A percentile compares a stretch with the other conserved stretches of the same genome.
phyloP scores from a whole-genome alignment of 92 coral and sea anemone genomes.

The Parazoanthus darwini region DNA sequence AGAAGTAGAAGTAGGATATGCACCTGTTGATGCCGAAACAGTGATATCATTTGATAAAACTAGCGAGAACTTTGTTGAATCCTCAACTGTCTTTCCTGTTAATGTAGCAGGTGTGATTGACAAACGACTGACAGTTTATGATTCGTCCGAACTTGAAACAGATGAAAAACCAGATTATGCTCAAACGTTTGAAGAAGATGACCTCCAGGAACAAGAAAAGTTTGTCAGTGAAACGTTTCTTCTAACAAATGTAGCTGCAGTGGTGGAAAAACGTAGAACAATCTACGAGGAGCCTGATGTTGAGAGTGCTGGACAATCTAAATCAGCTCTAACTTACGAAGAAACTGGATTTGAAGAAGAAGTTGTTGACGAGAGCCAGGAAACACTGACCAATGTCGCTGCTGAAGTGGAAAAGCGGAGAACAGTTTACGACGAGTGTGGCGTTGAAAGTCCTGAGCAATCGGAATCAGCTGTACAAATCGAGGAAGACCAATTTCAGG shows the following conservation, averaged over 20 bases:
- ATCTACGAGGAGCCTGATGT: background rate
- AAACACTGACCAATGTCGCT: slow-evolving; percentile 1
- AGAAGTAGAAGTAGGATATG: slow-evolving; percentile 11
- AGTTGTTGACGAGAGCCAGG: slow-evolving; percentile 4
- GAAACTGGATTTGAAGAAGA: slow-evolving; percentile 14
- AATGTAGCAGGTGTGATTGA: slow-evolving; percentile 27
- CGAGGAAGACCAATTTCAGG: slow-evolving; percentile 46
- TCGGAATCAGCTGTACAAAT: slow-evolving; percentile 38
- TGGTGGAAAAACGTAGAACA: background rate
- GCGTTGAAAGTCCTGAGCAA: slow-evolving; percentile 3
- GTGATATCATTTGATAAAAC: background rate
- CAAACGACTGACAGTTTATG: slow-evolving; percentile 29
- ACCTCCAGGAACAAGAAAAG: slow-evolving; percentile 16
- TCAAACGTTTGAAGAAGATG: slow-evolving; percentile 4
- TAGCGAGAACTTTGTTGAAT: background rate
- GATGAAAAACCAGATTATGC: slow-evolving; percentile 41
- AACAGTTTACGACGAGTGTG: slow-evolving; percentile 14
- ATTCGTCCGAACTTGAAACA: slow-evolving; percentile 19
- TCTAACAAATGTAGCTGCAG: background rate
- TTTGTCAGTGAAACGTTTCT: slow-evolving; percentile 23
- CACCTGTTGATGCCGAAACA: slow-evolving; percentile 15
- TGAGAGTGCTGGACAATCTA: slow-evolving; percentile 1
- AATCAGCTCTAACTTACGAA: slow-evolving; percentile 1
- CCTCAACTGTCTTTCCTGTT: background rate
- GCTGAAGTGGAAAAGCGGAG: slow-evolving; percentile 30